Evolutionary conservation across 2,113 vertebrate genomes (phyloP), one percentile per base, ranked within the genome.

Genomic region (Pangasianodon gigas): DNA sequence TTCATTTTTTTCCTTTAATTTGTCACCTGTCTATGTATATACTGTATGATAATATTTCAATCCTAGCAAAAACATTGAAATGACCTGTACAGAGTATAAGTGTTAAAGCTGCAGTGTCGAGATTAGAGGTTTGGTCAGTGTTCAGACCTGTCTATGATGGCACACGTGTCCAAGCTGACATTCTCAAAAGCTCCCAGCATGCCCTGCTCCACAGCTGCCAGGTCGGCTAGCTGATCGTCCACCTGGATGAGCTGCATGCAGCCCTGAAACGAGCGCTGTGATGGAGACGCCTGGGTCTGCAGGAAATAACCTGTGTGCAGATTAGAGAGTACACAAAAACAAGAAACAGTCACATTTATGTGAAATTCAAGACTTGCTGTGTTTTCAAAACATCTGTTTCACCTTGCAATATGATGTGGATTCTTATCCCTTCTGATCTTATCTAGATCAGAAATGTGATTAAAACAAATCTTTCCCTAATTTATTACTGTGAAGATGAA

Each of bases 91-190:
- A 69, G 11, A 74, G 74, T 46, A 51, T 51, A 51, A 80, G 44
- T n/a, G 29, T 52, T 51, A 13, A 29, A 48, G 44, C 71, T 29
- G 75, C 10, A 18, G 24, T 65, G 84, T 69, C 8, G 32, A 86
- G 84, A 24, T 48, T 52, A 56, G 71, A 13, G 14, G 24, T 26
- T 10, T n/a, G 26, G 82, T 26, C 19, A 44, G 58, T 51, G 26
- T 32, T 91, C 93, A 91, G 89, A 99, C 98, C 98, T 97, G 96
- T 99, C 98, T 91, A 99, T 97, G 91, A 99, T 99, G 93, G 98
- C 98, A 75, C 98, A 99, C 97, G 99, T 98, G 93, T 99, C 98
- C 67, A 99, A 97, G 94, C 97, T 99, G 95, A 99, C 96, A 1
- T 99, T 99, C 5, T 98, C 98, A 93, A 99, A 99, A 46, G 97